Evolutionary conservation across 2,113 vertebrate genomes (phyloP), one percentile per base, ranked within the genome.

Genomic region (Willisornis vidua): DNA sequence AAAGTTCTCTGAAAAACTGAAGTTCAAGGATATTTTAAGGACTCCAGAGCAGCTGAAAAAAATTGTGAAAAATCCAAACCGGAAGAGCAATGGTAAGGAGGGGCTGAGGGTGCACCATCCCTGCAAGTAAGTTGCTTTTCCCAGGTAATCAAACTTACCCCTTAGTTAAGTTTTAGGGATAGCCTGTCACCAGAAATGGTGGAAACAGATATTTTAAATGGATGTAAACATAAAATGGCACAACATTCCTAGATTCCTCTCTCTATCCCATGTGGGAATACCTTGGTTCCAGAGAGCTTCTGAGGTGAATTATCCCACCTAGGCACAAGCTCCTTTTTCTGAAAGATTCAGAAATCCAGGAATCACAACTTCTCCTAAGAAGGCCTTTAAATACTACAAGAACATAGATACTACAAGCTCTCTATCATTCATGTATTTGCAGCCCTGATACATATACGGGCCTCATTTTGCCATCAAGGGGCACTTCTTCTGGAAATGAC

Each of bases 61-160:
- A 0, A 86, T 83, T 1, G 89, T 99, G 61, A 61, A 1, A 2
- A 5, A 90, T 45, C 13, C 77, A 2, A 33, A 93, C 0, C 97
- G 99, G 85, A 97, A 98, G 95, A 99, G 99, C 96, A 99, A 99
- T 95, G 98, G 99, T 99, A 97, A 97, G 98, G 93, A 19, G 25
- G 20, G 5, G 28, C 35, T 67, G 67, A 63, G 72, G 62, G 49
- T 81, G 15, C 22, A 57, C 39, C 59, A 17, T 41, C 26, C 18
- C 57, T 70, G 43, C 73, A 63, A 68, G 43, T 29, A 78, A 75
- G 33, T 68, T 73, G 23, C 16, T 85, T 78, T 62, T 68, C 39
- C 33, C 65, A 80, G 45, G 46, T 88, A 85, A 70, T 81, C 43
- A 75, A 29, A 78, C 10, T 7, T 51, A 31, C 6, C 12, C 18